Base-by-base conservation (phyloP, 2,113 vertebrate genomes). In the Petroica traversi region DNA sequence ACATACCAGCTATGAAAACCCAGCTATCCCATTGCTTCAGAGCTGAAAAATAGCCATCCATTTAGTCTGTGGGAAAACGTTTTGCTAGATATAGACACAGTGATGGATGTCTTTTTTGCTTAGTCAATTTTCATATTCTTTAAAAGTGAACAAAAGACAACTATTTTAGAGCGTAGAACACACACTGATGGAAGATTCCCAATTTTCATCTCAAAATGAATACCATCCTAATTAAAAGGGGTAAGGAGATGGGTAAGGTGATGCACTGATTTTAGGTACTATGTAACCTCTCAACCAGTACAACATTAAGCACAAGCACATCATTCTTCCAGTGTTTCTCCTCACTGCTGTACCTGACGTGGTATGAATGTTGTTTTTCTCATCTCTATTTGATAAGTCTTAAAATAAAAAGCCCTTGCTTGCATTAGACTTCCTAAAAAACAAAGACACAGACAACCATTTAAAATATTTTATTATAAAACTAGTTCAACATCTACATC, bases 391-490 rank as follows among this genome's bases (percentile, higher is more conserved):
- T 31, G 7, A 0, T 16, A 52, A 75, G 14, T 31, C 25, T 33
- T 48, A 48, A 68, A 75, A 48, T 10, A 41, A 68, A 78, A 48
- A 33, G 6, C 11, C 14, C 6, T 64, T 25, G 10, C n/a, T 89
- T 66, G 20, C 31, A 82, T 11, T 20, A 46, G 8, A 19, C 6
- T 25, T 59, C 31, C 45, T 52, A 16, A 9, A 83, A 94, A 79
- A 25, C 16, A 26, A 45, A 89, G 46, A 66, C 5, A 67, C 6
- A 67, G 33, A 49, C 18, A 67, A 59, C 4, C 2, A 55, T 52
- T 83, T 71, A 57, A 28, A 86, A 77, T 3, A 62, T 83, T 95
- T 97, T 96, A 97, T 96, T 96, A 95, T 33, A 95, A 97, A 97
- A 94, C 67, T 73, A 80, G 92, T 74, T 78, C 9, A 85, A 85